These are phyloP conservation scores for Strongylocentrotus purpuratus DNA, from an alignment of 35 echinoderm and acorn worm species.

Conservation along the genomic window DNA sequence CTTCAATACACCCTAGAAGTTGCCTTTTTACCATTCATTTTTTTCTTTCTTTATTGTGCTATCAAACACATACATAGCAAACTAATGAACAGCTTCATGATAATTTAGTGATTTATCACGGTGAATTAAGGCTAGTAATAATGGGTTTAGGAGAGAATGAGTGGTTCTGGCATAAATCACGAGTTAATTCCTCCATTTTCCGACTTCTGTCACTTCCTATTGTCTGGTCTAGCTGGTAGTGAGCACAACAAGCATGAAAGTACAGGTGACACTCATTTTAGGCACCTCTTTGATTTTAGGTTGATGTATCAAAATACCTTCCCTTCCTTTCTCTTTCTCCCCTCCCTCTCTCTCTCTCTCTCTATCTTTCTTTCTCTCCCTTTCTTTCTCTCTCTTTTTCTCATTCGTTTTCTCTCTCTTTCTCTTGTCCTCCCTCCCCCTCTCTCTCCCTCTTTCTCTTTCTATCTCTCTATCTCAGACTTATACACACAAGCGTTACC, in stretches of 20 bases:
- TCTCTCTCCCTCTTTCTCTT: too few relatives aligned
- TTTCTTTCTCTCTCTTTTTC: too few relatives aligned
- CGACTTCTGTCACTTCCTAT: neutral
- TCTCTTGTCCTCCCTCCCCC: too few relatives aligned
- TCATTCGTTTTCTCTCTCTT: too few relatives aligned
- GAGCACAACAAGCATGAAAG: neutral
- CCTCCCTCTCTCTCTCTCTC: neutral
- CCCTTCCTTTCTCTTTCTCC: neutral
- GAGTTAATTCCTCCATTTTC: neutral
- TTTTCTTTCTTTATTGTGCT: neutral
- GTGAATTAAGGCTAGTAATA: neutral
- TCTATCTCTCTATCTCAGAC: too few relatives aligned
- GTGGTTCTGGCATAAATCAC: neutral
- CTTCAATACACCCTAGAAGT: neutral
- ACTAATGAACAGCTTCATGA: neutral
- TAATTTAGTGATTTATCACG: neutral
- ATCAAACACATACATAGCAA: neutral
- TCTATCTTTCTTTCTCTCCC: too few relatives aligned
- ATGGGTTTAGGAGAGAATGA: neutral
- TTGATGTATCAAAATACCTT: neutral
- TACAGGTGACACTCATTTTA: neutral
- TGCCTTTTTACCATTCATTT: neutral
- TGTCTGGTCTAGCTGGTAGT: neutral
- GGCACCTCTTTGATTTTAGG: neutral
- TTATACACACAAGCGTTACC: too few relatives aligned